phyloP scores from a whole-genome alignment of 2,888 invertebrate species.

The Drosophila atripex region DNA sequence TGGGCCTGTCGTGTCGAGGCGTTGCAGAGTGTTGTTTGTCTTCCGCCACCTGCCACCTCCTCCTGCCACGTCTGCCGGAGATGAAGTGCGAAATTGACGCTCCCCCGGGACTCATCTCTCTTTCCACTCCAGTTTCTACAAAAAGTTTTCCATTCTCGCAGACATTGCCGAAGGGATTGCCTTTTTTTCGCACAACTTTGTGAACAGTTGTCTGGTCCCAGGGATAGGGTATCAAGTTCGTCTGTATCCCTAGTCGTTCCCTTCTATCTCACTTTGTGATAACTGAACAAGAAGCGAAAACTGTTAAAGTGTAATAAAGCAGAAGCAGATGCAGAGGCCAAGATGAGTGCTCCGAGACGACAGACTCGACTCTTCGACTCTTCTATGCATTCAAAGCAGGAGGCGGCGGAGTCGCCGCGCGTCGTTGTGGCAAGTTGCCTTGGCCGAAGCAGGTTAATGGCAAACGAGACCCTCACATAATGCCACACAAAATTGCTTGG shows the following conservation, averaged over 20 bases:
- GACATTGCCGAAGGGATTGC: not conserved
- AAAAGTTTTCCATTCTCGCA: conserved; percentile 12
- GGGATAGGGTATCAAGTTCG: conserved; percentile 6
- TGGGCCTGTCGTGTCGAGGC: conserved; percentile 22
- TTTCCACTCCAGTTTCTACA: not conserved
- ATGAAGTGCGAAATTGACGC: conserved; percentile 64
- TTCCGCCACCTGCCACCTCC: conserved; percentile 37
- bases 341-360: conserved; percentile 1
- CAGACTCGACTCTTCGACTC: not conserved
- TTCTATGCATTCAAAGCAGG: conserved; percentile 53
- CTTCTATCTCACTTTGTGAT: conserved; percentile 6
- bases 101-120: conserved; percentile 3
- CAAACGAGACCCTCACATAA: conserved; percentile 80
- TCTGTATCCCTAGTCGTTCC: not conserved
- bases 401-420: conserved; percentile 2
- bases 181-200: conserved; percentile 5
- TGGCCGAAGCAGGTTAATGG: conserved; percentile 78
- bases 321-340: conserved; percentile 12
- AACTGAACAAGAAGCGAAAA: conserved; percentile 1
- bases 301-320: conserved; percentile 24
- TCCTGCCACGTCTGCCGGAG: conserved; percentile 10
- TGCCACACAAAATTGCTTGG: conserved; percentile 71
- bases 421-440: conserved; percentile 15
- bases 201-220: not conserved
- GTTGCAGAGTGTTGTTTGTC: conserved; percentile 47